A percentile compares a stretch with the other conserved stretches of the same genome.
Evolutionary conservation across 1,140 invertebrate species (phyloP).

Genomic region (Mercenaria mercenaria): DNA sequence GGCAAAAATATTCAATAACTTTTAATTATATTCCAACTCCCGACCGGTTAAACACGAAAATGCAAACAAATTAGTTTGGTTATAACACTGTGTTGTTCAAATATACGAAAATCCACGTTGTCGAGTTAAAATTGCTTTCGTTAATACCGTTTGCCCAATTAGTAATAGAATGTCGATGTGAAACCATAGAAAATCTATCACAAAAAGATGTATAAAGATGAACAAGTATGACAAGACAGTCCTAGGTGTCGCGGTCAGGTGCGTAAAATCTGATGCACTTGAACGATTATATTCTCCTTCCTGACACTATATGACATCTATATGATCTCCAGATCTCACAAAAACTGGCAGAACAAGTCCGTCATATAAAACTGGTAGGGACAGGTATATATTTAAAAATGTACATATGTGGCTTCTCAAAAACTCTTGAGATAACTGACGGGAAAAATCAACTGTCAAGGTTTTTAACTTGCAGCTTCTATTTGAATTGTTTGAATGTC

Average conservation of each 20-base stretch:
- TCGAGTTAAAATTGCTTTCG: conserved; percentile 18
- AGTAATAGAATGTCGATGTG: conserved; percentile 42
- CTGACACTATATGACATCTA: conserved; percentile 58
- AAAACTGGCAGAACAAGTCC: conserved; percentile 37
- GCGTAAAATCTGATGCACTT: conserved; percentile 47
- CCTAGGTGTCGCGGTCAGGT: conserved; percentile 46
- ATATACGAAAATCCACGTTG: conserved; percentile 48
- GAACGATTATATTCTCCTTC: conserved; percentile 44
- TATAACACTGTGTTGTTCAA: conserved; percentile 51
- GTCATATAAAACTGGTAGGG: conserved; percentile 43
- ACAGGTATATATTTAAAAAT: conserved; percentile 21
- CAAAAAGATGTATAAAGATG: conserved; percentile 60
- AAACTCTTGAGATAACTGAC: not conserved
- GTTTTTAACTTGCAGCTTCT: conserved; percentile 46
- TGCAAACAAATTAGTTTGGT: conserved; percentile 58
- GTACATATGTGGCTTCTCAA: not conserved
- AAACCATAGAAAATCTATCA: conserved; percentile 57
- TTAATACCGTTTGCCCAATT: conserved; percentile 46
- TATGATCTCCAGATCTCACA: conserved; percentile 43
- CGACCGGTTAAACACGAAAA: conserved; percentile 50
- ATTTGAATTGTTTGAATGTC: conserved; percentile 39
- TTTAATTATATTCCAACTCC: conserved; percentile 56
- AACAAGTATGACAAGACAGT: conserved; percentile 25
- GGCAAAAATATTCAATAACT: conserved; percentile 38
- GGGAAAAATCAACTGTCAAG: not conserved